Evolutionary conservation across 2,888 invertebrate species (phyloP).

Genomic region (Tetragonula carbonaria): DNA sequence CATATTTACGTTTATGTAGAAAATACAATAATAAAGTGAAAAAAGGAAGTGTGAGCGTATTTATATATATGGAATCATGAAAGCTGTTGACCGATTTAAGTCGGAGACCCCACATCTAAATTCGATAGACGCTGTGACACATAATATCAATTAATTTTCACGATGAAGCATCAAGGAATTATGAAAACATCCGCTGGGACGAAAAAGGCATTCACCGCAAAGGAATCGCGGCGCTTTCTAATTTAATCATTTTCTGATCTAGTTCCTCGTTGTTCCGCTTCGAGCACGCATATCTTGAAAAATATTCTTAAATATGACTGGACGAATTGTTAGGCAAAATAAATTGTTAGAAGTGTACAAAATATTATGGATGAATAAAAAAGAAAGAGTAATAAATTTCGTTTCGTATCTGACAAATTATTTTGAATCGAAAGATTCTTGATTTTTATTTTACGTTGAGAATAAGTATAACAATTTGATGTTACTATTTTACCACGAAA

Average conservation of each 20-base stretch:
- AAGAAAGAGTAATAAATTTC: too few species aligned
- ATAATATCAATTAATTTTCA: conserved; percentile 46
- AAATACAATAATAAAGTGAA: too few species aligned
- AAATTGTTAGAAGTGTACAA: neutral
- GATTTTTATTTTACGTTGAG: too few species aligned
- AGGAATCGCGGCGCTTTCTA: conserved; percentile 47
- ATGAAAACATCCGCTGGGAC: conserved; percentile 29
- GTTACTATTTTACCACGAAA: too few species aligned
- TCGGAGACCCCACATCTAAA: neutral
- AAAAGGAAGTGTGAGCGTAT: neutral
- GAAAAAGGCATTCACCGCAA: conserved; percentile 22
- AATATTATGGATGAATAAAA: too few species aligned
- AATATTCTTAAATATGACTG: neutral
- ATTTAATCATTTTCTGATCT: conserved; percentile 54
- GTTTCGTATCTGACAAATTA: too few species aligned
- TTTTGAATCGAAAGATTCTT: too few species aligned
- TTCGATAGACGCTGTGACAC: neutral
- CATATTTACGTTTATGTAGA: too few species aligned
- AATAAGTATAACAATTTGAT: too few species aligned
- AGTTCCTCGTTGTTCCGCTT: conserved; percentile 41
- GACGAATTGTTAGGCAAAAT: neutral
- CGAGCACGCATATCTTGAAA: neutral
- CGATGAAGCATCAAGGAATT: neutral
- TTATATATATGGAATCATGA: neutral
- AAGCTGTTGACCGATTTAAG: neutral